These are phyloP conservation scores for Oceanites oceanicus DNA, from an alignment of 2,113 vertebrate species.

Conservation along the genomic window DNA sequence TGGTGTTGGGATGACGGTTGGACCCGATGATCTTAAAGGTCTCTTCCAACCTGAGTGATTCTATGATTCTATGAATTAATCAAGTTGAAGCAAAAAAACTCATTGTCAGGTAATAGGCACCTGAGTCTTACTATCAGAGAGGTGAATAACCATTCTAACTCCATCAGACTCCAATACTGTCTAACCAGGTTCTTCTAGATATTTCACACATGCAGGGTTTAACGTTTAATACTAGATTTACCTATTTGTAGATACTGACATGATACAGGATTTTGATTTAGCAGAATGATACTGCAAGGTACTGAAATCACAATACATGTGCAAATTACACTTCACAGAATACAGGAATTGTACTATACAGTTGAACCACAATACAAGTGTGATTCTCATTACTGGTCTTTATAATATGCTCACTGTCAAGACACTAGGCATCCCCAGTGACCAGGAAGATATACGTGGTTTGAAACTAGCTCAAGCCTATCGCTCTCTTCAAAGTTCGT, in stretches of 20 bases:
- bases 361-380: neutral
- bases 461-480: neutral
- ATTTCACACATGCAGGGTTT: neutral
- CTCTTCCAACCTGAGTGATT: too few species aligned
- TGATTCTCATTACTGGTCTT: neutral
- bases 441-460: neutral
- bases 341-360: neutral
- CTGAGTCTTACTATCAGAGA: neutral
- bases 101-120: neutral
- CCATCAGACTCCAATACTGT: neutral
- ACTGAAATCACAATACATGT: neutral
- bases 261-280: neutral
- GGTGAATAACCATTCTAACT: neutral
- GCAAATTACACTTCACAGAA: neutral
- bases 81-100: neutral
- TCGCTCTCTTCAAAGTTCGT: neutral
- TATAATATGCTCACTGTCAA: neutral
- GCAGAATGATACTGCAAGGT: neutral
- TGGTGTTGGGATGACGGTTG: too few species aligned
- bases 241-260: neutral
- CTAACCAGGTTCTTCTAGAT: neutral
- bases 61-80: too few species aligned
- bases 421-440: too few species aligned
- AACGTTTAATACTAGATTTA: neutral
- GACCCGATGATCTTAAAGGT: too few species aligned